Evolutionary conservation across 2,888 invertebrate species (phyloP), one percentile per base, ranked within the genome.

Genomic region (Amblyteles armatorius): DNA sequence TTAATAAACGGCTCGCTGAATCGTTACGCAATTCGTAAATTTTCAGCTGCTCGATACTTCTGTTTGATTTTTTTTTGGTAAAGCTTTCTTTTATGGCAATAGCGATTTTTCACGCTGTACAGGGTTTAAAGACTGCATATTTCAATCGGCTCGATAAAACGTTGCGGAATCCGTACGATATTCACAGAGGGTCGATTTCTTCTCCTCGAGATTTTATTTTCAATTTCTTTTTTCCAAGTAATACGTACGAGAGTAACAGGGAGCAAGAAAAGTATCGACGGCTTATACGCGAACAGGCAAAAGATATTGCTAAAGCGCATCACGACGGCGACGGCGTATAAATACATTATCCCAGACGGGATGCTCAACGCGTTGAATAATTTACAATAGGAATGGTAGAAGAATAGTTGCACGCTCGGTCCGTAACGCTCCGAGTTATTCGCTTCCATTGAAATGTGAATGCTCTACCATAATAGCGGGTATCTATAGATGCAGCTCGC

Each of bases 331-430:
- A 82, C 82, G 77, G 77, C 69, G 71, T 77, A 82, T 71, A 77
- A 82, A 82, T 77, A 71, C 77, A 63, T 77, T 71, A 71, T 71
- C 29, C 77, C 77, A 82, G 77, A 82, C 82, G 77, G 77, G 71
- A 82, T 82, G 82, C 77, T 82, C 33, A 72, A 71, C 52, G 77
- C 77, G 55, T 77, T 82, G 82, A 82, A 82, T 82, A 82, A 82
- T 82, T 82, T 77, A 82, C 71, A 65, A 77, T 77, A 71, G 77
- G 63, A 82, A 72, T 48, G 72, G 67, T 26, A 63, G 33, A 29
- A 76, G 69, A 76, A 72, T 77, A 82, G 77, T 78, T 82, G 67
- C 65, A 82, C 71, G 77, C 67, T 72, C 48, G 55, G n/a, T 19
- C 33, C 33, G 67, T 44, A 36, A 40, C 22, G 55, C 73, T 44